A percentile compares a stretch with the other conserved stretches of the same genome.
Conservation (phyloP, 2,797 vertebrate genomes). For the Eulemur mongoz region DNA sequence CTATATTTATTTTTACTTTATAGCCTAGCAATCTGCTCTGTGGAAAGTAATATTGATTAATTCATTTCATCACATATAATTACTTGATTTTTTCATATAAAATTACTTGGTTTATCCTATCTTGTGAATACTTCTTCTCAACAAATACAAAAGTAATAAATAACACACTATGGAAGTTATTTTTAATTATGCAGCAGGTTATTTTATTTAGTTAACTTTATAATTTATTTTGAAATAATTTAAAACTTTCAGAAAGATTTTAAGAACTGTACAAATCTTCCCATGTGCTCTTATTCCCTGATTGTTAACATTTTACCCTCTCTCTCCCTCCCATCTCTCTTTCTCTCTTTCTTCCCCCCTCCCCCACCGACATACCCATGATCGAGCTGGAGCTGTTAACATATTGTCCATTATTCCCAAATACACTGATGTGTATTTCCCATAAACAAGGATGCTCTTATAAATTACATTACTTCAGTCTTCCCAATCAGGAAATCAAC, state of each 20-base stretch:
- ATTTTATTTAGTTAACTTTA: background rate
- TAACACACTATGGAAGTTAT: background rate
- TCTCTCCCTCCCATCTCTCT: background rate
- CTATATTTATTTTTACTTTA: background rate
- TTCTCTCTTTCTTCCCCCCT: background rate
- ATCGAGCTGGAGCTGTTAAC: background rate
- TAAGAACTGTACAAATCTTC: background rate
- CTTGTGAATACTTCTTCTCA: background rate
- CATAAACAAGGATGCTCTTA: background rate
- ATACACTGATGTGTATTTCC: background rate
- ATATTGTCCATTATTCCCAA: background rate
- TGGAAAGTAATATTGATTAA: background rate
- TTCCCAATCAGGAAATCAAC: background rate
- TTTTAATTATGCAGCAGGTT: background rate
- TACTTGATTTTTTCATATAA: background rate
- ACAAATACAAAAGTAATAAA: background rate
- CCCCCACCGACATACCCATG: background rate
- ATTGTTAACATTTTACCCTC: background rate
- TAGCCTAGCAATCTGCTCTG: background rate
- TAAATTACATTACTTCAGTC: background rate
- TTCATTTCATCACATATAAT: conserved; percentile 2
- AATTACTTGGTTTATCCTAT: background rate
- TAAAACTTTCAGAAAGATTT: background rate
- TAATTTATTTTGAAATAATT: conserved; percentile 14
- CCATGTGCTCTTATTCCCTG: background rate